Evolutionary conservation across 2,113 vertebrate genomes (phyloP), one percentile per base, ranked within the genome.

Genomic region (Nansenia antarctica): DNA sequence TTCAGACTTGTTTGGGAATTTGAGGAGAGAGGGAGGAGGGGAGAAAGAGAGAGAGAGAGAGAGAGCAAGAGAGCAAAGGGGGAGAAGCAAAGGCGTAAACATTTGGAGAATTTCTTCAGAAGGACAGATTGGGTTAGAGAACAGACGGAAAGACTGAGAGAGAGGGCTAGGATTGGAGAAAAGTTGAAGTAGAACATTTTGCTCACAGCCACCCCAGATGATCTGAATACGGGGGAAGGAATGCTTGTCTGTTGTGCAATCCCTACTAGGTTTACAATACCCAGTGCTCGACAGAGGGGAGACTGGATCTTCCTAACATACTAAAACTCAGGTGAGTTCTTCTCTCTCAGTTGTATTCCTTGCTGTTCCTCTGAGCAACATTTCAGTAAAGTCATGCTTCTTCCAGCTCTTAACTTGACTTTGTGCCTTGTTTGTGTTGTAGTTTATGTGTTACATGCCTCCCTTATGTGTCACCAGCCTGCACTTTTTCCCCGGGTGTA

Each of bases 1-100:
- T 92, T 91, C 76, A 92, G 82, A 91, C 92, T 92, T 92, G 92
- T 91, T 92, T 88, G 90, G 91, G 91, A 93, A 92, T 93, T 92
- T 88, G 74, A 90, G 81, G 74, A 84, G 86, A 82, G 62, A 72
- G 62, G 76, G 76, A 88, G 86, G 82, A 76, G 79, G 88, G 83
- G 69, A 82, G 62, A 74, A 55, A 77, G 65, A 42, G 5, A 62
- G 55, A 66, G 35, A 67, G 67, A 74, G 45, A 79, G 69, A 84
- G 42, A 68, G 47, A 39, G 71, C n/a, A n/a, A n/a, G 72, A 80
- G 62, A 34, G 67, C 72, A 74, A 72, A 72, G 71, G n/a, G 67
- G 63, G 77, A 49, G 37, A 83, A 42, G 60, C 60, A 82, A 55
- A 85, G 73, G 80, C 79, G 32, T 83, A 87, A 90, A 91, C 83